Evolutionary conservation across 2,113 vertebrate species (phyloP).

Genomic region (Embiotoca jacksoni): DNA sequence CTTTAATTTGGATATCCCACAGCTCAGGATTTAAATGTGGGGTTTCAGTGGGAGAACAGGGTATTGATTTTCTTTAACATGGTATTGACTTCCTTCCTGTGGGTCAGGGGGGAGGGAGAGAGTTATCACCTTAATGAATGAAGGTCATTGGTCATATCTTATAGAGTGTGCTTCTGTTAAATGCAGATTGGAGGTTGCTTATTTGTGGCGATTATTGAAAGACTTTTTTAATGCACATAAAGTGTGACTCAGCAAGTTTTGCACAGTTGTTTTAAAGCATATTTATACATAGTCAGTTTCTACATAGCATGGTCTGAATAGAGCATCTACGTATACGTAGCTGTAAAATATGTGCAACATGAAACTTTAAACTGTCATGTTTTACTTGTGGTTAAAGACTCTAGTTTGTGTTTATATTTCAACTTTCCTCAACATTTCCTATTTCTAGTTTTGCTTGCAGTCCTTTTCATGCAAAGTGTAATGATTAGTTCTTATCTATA

Average conservation of each 20-base stretch:
- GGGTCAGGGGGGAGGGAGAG: slow-evolving; percentile 56
- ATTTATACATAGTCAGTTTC: background rate
- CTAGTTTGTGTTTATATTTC: background rate
- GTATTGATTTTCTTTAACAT: slow-evolving; percentile 84
- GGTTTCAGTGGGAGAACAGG: slow-evolving; percentile 63
- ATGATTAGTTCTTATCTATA: slow-evolving; percentile 74
- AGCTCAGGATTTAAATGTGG: slow-evolving; percentile 61
- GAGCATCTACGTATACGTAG: background rate
- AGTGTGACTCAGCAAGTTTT: slow-evolving; percentile 23
- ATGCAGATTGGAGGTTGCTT: slow-evolving; percentile 47
- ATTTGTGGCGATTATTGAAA: slow-evolving; percentile 43
- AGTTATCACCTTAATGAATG: slow-evolving; percentile 71
- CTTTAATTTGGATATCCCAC: slow-evolving; percentile 54
- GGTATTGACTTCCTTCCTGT: slow-evolving; percentile 76
- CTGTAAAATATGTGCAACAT: background rate
- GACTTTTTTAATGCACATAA: slow-evolving; percentile 1
- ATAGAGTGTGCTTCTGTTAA: slow-evolving; percentile 40
- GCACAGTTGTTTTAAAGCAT: slow-evolving; percentile 5
- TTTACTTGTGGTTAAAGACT: background rate
- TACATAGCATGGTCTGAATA: background rate
- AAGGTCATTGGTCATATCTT: slow-evolving; percentile 71
- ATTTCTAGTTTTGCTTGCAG: background rate
- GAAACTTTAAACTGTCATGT: background rate
- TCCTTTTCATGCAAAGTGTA: slow-evolving; percentile 51
- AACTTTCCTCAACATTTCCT: background rate